Percentiles rank a stretch among this genome's conserved stretches.
Evolutionary conservation across 2,797 vertebrate genomes (phyloP).

Genomic region (Nyctibius grandis): DNA sequence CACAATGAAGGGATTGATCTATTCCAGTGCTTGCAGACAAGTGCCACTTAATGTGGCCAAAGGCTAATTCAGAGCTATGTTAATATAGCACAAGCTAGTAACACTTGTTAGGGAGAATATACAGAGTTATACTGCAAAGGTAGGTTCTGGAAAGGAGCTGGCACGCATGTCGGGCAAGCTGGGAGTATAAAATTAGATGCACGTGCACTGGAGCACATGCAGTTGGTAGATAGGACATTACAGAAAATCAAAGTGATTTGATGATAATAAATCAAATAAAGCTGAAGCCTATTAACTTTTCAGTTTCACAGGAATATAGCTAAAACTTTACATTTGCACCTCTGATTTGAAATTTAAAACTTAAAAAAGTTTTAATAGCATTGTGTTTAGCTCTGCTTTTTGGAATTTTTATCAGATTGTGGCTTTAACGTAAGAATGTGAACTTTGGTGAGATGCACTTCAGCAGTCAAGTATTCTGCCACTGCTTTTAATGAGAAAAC

Average conservation of each 20-base stretch:
- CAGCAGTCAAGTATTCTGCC: neutral
- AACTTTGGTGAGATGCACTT: neutral
- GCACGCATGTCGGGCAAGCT: fast-evolving
- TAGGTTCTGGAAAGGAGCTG: neutral
- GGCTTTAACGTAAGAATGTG: neutral
- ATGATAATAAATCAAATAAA: neutral
- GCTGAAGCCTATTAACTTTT: neutral
- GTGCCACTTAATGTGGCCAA: neutral
- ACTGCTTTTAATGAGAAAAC: neutral
- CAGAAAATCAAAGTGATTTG: neutral
- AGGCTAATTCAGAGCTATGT: neutral
- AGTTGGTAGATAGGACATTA: neutral
- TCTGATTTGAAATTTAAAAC: neutral
- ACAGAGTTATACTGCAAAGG: neutral
- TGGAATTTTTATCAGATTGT: neutral
- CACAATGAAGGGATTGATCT: neutral
- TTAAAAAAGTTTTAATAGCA: neutral
- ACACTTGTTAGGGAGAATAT: neutral
- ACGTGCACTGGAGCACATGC: fast-evolving
- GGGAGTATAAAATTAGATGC: neutral
- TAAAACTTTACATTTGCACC: neutral
- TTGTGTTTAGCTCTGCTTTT: neutral
- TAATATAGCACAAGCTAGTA: neutral
- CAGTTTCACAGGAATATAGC: neutral
- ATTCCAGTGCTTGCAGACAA: neutral